Percentiles rank a stretch among this genome's conserved stretches.
phyloP scores from a whole-genome alignment of 2,113 vertebrate genomes.

The Corvus cornix region DNA sequence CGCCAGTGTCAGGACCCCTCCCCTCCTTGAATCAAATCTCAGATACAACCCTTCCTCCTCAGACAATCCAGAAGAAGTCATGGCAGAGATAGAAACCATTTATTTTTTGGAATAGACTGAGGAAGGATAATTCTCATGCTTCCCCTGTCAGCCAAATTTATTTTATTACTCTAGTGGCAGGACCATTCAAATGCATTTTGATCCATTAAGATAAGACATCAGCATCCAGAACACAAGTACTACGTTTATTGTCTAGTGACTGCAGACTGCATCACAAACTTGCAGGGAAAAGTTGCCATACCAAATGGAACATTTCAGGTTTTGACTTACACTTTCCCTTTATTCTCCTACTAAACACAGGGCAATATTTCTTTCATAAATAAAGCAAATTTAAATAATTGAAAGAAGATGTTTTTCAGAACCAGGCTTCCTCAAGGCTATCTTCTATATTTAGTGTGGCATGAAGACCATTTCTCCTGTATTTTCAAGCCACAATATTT shows the following conservation, averaged over 20 bases:
- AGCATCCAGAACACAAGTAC: background rate
- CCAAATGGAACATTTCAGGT: background rate
- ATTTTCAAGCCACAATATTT: background rate
- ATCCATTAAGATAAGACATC: background rate
- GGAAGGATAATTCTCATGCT: background rate
- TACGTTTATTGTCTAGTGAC: background rate
- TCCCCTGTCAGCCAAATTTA: background rate
- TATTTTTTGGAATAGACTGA: background rate
- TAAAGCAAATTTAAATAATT: background rate
- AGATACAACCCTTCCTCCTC: background rate
- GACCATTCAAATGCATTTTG: background rate
- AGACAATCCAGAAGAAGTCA: background rate
- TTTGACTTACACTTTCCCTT: background rate
- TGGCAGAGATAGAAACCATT: background rate
- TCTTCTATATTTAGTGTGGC: background rate
- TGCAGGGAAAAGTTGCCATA: background rate
- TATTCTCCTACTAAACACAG: background rate
- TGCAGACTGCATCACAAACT: background rate
- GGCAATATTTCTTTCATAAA: background rate
- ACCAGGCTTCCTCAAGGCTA: background rate
- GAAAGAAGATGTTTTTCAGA: background rate
- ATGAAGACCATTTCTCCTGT: background rate
- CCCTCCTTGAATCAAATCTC: background rate
- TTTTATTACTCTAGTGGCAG: background rate
- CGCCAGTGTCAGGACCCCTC: background rate